Conservation (phyloP, 2,797 vertebrate species). For the Cryptoprocta ferox region DNA sequence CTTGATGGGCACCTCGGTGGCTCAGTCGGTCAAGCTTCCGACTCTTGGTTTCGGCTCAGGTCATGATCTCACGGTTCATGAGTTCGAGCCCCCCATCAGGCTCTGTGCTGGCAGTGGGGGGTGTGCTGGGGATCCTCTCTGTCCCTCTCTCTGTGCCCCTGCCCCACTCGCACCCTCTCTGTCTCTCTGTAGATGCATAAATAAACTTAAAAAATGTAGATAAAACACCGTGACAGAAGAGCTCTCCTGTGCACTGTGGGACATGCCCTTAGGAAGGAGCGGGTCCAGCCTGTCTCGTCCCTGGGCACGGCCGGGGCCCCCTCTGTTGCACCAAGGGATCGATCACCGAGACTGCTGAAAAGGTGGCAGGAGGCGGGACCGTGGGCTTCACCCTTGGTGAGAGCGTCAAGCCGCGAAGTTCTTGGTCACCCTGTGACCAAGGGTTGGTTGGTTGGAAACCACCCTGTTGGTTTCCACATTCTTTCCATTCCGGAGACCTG, state of each 20-base stretch:
- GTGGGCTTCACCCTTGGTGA: neutral
- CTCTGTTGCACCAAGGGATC: neutral
- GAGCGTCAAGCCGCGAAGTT: neutral
- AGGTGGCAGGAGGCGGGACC: neutral
- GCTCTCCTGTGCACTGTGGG: accelerated
- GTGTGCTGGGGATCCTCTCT: too few species aligned
- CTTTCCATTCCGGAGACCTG: slow-evolving; percentile 32
- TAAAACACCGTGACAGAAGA: neutral
- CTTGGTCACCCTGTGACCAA: neutral
- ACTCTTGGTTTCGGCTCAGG: too few species aligned
- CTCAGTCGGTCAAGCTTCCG: too few species aligned
- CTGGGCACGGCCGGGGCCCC: neutral
- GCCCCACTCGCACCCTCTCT: too few species aligned
- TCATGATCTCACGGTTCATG: too few species aligned
- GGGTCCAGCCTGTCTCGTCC: neutral
- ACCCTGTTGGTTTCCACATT: neutral
- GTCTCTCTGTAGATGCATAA: too few species aligned
- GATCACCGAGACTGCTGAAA: neutral
- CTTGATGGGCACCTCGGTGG: neutral
- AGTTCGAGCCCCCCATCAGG: too few species aligned
- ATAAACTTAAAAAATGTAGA: too few species aligned
- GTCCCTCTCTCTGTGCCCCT: too few species aligned
- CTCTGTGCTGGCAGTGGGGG: too few species aligned
- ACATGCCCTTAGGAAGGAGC: neutral
- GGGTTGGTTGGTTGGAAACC: too few species aligned